Evolutionary conservation across 1,140 invertebrate genomes (phyloP).

Genomic region (Chlorops oryzae): DNA sequence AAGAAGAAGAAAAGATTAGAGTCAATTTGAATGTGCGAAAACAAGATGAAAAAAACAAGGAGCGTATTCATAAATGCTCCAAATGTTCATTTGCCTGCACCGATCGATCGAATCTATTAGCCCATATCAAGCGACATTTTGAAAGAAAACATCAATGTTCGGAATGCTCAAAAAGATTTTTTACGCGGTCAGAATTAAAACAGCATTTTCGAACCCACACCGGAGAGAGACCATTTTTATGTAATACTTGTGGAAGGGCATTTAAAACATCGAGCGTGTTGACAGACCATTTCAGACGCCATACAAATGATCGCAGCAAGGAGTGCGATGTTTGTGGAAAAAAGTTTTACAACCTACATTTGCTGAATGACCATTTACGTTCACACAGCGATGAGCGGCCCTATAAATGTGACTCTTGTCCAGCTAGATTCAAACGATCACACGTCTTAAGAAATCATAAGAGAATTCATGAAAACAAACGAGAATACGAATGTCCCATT

Average conservation of each 20-base stretch:
- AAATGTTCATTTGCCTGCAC: no score
- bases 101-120: no score
- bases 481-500: no score
- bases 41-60: no score
- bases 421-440: neutral
- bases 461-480: no score
- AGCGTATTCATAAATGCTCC: no score
- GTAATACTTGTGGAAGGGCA: slow-evolving; percentile 23
- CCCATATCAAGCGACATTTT: no score
- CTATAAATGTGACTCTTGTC: neutral
- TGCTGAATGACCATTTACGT: slow-evolving; percentile 24
- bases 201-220: slow-evolving; percentile 23
- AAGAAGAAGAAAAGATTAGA: no score
- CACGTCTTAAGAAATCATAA: neutral
- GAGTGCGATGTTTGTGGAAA: slow-evolving; percentile 28
- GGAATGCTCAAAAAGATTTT: slow-evolving; percentile 22
- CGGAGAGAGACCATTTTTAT: slow-evolving; percentile 25
- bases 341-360: slow-evolving; percentile 17
- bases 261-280: slow-evolving; percentile 19
- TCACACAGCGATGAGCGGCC: slow-evolving; percentile 19
- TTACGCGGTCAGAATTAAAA: slow-evolving; percentile 18
- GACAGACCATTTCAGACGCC: slow-evolving; percentile 19
- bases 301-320: slow-evolving; percentile 19
- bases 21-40: no score
- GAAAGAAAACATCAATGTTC: slow-evolving; percentile 16